Evolutionary conservation across 2,113 vertebrate genomes (phyloP).

Genomic region (Protomyctophum bolini): DNA sequence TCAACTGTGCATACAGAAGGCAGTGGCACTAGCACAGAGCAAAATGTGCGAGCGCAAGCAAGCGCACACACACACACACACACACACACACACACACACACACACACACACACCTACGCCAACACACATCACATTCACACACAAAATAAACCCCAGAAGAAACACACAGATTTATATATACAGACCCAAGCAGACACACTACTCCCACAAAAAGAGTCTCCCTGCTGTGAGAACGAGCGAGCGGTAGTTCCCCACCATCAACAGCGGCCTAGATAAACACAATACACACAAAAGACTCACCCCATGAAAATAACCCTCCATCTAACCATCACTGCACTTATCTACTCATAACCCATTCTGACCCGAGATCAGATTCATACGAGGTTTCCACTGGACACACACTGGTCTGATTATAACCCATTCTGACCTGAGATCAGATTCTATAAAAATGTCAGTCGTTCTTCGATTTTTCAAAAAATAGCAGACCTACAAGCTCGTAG

Average conservation of each 20-base stretch:
- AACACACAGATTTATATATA: slow-evolving; percentile 39
- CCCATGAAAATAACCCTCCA: slow-evolving; percentile 78
- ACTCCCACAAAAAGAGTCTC: slow-evolving; percentile 48
- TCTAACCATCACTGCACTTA: slow-evolving; percentile 79
- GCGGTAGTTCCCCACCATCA: slow-evolving; percentile 71
- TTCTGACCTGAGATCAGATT: too few species aligned
- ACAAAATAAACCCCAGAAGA: neutral
- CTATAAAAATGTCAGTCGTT: too few species aligned
- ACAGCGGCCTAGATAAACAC: slow-evolving; percentile 81
- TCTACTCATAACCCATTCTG: slow-evolving; percentile 80
- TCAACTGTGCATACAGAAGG: too few species aligned
- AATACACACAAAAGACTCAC: slow-evolving; percentile 77
- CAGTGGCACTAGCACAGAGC: neutral
- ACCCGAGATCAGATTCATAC: too few species aligned
- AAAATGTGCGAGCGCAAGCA: too few species aligned
- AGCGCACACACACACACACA: neutral
- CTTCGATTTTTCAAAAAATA: too few species aligned
- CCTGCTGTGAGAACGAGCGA: slow-evolving; percentile 73
- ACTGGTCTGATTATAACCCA: too few species aligned
- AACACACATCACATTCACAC: neutral
- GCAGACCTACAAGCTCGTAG: too few species aligned
- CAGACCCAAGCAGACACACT: slow-evolving; percentile 9
- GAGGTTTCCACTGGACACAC: too few species aligned
- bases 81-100: neutral
- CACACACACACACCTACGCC: neutral